Evolutionary conservation across 2,888 invertebrate species (phyloP), one percentile per base, ranked within the genome.

Genomic region (Chalcosyrphus nemorum): DNA sequence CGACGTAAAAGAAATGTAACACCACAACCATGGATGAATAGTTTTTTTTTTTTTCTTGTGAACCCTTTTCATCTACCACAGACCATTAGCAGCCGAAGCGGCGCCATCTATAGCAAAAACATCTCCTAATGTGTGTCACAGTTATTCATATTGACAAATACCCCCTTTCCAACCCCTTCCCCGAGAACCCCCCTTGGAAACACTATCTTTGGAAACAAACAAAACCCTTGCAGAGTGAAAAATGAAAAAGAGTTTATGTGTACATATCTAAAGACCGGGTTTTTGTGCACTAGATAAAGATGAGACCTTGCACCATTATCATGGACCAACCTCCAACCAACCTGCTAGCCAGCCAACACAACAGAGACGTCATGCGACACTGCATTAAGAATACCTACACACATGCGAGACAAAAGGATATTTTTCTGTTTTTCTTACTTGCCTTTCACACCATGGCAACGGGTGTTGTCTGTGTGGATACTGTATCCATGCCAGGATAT

Each of bases 291-390:
- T 52, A 68, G 82, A 78, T 82, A 82, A 78, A 61, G 50, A 82
- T 35, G 72, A 68, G 72, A 78, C 82, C 78, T 78, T 82, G 82
- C 78, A 57, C 50, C 78, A 82, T 78, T 82, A 78, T 78, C 72
- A 77, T 57, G 72, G 68, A 50, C 77, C 61, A 74, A 72, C 57
- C 56, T 68, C 54, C 32, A 32, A 32, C 32, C 32, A 9, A 29
- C 29, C 29, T 7, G 11, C 7, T 1, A 7, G n/a, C 35, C 21
- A 59, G 32, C 13, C 47, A 47, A 17, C 17, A 59, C 24, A 47
- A 29, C n/a, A n/a, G 17, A 59, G 38, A 71, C 57, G 38, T 50
- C 59, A 50, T 71, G 50, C 57, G 52, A 29, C 61, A 77, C 59
- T 61, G 72, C 65, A 61, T 70, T 75, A 59, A 29, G 32, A 32